Conservation (phyloP, 2,113 vertebrate genomes). For the Triplophysa tibetana region DNA sequence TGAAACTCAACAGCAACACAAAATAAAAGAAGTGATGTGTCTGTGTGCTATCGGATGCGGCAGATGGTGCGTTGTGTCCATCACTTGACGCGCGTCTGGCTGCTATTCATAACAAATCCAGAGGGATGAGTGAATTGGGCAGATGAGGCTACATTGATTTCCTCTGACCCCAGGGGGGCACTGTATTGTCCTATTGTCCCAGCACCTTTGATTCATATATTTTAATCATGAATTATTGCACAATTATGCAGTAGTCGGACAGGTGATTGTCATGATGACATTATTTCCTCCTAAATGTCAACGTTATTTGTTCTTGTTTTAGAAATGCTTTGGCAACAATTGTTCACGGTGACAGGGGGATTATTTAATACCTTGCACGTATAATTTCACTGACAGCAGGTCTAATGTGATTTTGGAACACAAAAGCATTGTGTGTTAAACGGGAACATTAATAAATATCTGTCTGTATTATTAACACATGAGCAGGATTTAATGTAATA, state of each 20-base stretch:
- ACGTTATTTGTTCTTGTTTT: slow-evolving; percentile 20
- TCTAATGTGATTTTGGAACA: not conserved
- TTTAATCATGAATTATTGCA: slow-evolving; percentile 53
- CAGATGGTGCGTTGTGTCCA: slow-evolving; percentile 56
- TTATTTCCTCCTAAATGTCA: slow-evolving; percentile 39
- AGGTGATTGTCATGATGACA: slow-evolving; percentile 36
- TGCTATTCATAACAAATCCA: slow-evolving; percentile 42
- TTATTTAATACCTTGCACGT: slow-evolving; percentile 14
- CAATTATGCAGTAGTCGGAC: slow-evolving; percentile 47
- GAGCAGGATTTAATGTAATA: not conserved
- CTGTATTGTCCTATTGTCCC: slow-evolving; percentile 53
- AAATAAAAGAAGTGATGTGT: slow-evolving; percentile 30
- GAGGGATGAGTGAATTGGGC: slow-evolving; percentile 35
- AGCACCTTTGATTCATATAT: slow-evolving; percentile 40
- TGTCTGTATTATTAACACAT: slow-evolving; percentile 1
- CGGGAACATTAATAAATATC: not conserved
- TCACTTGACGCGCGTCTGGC: slow-evolving; percentile 37
- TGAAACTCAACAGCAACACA: not conserved
- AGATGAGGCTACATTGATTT: slow-evolving; percentile 56
- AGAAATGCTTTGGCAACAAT: slow-evolving; percentile 14
- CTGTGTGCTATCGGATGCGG: slow-evolving; percentile 35
- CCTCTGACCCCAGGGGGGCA: slow-evolving; percentile 21
- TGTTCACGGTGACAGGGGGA: slow-evolving; percentile 34
- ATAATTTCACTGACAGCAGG: not conserved
- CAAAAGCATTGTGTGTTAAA: not conserved